phyloP scores from a whole-genome alignment of 2,888 invertebrate species.

The Drosophila sordidula region DNA sequence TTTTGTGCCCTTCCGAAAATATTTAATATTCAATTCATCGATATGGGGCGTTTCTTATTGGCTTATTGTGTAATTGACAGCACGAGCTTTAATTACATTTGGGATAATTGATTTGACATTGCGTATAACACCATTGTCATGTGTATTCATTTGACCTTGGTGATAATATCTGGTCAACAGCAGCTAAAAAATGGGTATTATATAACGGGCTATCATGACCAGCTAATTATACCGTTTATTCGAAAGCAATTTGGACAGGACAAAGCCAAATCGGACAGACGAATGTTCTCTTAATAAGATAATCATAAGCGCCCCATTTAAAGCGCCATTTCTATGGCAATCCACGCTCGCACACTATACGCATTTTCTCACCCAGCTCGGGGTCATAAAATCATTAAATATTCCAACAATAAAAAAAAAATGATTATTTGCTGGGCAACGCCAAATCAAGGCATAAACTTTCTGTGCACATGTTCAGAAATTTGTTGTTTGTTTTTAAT shows the following conservation, averaged over 20 bases:
- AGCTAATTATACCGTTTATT: background rate
- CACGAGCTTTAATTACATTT: background rate
- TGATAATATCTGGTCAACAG: conserved; percentile 12
- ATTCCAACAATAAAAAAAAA: conserved; percentile 19
- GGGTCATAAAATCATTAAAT: conserved; percentile 38
- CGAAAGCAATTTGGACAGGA: background rate
- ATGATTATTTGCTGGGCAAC: conserved; percentile 39
- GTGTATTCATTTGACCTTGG: conserved; percentile 24
- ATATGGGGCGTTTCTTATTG: background rate
- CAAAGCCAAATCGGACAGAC: conserved; percentile 5
- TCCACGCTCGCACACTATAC: conserved; percentile 1
- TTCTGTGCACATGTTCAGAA: conserved; percentile 47
- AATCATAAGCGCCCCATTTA: conserved; percentile 34
- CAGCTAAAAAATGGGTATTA: conserved; percentile 10
- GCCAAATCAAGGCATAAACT: conserved; percentile 47
- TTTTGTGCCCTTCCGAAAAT: background rate
- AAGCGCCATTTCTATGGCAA: conserved; percentile 48
- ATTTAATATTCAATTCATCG: background rate
- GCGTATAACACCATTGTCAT: conserved; percentile 7
- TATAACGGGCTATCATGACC: background rate
- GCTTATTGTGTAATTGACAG: background rate
- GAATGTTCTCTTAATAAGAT: conserved; percentile 20
- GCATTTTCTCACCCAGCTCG: conserved; percentile 6
- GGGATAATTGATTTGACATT: conserved; percentile 19
- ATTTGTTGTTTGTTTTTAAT: conserved; percentile 75